Percentiles rank a stretch among this genome's conserved stretches.
phyloP scores from a whole-genome alignment of 2,888 invertebrate species.

The Euplexia lucipara region DNA sequence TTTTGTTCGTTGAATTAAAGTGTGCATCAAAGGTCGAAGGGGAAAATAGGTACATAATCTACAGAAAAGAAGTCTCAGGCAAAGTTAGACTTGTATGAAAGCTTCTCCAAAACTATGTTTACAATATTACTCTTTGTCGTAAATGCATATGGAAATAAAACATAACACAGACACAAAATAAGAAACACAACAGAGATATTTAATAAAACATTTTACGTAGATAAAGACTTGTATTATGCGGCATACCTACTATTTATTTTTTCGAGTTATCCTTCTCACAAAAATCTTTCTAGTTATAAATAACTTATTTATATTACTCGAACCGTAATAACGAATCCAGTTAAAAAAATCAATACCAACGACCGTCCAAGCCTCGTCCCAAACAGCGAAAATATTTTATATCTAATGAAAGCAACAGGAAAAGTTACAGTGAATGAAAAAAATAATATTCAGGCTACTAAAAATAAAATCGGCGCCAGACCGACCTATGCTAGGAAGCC shows the following conservation, averaged over 20 bases:
- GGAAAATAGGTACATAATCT: background rate
- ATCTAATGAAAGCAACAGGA: conserved; percentile 37
- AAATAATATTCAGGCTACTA: conserved; percentile 41
- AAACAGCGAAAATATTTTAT: background rate
- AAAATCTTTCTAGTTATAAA: background rate
- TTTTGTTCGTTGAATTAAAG: too few species aligned
- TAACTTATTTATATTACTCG: conserved; percentile 13
- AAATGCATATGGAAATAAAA: too few species aligned
- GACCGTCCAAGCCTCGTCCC: background rate
- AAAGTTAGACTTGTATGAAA: too few species aligned
- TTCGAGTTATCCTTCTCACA: background rate
- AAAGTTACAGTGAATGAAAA: conserved; percentile 35
- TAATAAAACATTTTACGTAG: too few species aligned
- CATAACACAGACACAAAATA: too few species aligned
- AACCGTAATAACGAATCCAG: too few species aligned
- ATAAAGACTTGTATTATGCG: too few species aligned
- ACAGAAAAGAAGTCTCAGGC: too few species aligned
- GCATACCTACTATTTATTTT: background rate
- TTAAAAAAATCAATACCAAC: conserved; percentile 1
- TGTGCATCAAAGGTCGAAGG: too few species aligned
- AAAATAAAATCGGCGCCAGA: conserved; percentile 50
- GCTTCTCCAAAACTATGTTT: background rate
- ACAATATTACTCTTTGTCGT: background rate
- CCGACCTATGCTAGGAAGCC: conserved; percentile 64
- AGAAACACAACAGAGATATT: too few species aligned